These are phyloP conservation scores for Emydura subglobosa DNA, from an alignment of 2,113 vertebrate genomes.

Conservation along the genomic window DNA sequence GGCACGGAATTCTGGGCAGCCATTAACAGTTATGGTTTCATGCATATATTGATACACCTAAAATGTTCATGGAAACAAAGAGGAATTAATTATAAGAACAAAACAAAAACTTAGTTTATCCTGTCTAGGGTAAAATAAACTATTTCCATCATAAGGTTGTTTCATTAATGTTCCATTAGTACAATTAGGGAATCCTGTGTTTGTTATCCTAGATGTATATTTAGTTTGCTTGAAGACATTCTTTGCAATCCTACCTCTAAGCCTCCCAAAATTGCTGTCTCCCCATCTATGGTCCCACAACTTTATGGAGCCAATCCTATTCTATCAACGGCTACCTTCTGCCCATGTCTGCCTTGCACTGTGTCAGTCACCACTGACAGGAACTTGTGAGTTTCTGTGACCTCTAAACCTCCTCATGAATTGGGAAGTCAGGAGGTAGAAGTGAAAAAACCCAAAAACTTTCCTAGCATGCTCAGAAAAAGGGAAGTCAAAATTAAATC, in stretches of 20 bases:
- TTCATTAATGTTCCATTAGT: background rate
- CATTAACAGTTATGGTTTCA: slow-evolving; percentile 98
- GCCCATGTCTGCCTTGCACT: background rate
- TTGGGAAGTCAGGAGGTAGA: background rate
- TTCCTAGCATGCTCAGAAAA: background rate
- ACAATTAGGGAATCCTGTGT: background rate
- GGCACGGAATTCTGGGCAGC: slow-evolving; percentile 97
- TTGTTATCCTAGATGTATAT: background rate
- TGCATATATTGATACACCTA: slow-evolving; percentile 99
- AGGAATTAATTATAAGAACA: slow-evolving; percentile 64
- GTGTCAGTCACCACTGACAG: background rate
- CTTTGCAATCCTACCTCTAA: background rate
- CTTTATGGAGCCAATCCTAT: background rate
- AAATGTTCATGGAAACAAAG: slow-evolving; percentile 75
- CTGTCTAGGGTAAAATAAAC: slow-evolving; percentile 14
- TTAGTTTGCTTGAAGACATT: background rate
- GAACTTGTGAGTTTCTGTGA: background rate
- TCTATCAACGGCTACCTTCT: background rate
- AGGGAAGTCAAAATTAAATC: background rate
- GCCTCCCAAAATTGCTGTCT: background rate
- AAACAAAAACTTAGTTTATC: slow-evolving; percentile 26
- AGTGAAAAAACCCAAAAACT: background rate
- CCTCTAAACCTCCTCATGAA: background rate
- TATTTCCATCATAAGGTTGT: background rate
- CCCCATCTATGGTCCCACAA: background rate